These are phyloP conservation scores for Cheilosia vernalis DNA, from an alignment of 2,888 invertebrate species.

Conservation along the genomic window DNA sequence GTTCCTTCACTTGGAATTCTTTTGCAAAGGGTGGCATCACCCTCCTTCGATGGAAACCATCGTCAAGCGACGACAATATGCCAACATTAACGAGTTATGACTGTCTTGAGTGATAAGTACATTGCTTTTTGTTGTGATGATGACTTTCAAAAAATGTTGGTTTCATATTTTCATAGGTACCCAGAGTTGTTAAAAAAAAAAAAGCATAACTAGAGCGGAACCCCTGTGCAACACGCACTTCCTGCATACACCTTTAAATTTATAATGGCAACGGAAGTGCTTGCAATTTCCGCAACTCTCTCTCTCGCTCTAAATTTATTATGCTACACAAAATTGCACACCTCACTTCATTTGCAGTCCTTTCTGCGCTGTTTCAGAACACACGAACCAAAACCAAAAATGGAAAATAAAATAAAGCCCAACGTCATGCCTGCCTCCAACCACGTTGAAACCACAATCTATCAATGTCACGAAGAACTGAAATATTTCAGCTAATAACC, in stretches of 20 bases:
- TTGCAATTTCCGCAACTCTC: not conserved
- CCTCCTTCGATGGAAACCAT: no score
- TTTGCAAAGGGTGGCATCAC: no score
- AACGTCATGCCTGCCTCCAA: slow-evolving; percentile 12
- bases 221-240: not conserved
- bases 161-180: not conserved
- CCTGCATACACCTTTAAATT: not conserved
- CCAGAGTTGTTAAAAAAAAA: not conserved
- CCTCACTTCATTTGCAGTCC: not conserved
- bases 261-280: slow-evolving; percentile 9
- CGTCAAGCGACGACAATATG: no score
- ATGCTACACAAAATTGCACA: slow-evolving; percentile 2
- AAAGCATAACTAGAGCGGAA: not conserved
- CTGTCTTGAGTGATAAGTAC: no score
- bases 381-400: not conserved
- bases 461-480: slow-evolving; percentile 50
- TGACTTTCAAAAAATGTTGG: no score
- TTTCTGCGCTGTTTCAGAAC: slow-evolving; percentile 7
- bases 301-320: not conserved
- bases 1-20: no score
- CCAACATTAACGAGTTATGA: no score
- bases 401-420: slow-evolving; percentile 3
- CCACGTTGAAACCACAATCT: slow-evolving; percentile 52
- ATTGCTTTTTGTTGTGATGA: no score
- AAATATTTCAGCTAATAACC: slow-evolving; percentile 43